phyloP scores from a whole-genome alignment of 1,140 invertebrate genomes.

The Phthorimaea operculella region DNA sequence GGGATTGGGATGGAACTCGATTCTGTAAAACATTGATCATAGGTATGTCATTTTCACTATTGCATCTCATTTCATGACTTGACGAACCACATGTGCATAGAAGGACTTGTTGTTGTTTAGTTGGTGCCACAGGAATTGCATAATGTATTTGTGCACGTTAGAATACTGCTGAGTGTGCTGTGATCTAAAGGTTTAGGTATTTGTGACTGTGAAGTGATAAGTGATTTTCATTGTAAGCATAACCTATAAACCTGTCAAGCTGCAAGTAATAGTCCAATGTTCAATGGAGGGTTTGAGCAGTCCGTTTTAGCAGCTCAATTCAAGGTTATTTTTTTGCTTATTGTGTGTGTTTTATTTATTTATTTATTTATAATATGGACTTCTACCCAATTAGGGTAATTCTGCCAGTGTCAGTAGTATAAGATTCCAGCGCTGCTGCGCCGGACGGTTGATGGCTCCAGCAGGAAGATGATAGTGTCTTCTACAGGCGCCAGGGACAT shows the following conservation, averaged over 20 bases:
- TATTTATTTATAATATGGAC: too few relatives aligned
- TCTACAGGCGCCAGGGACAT: too few relatives aligned
- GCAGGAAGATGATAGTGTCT: too few relatives aligned
- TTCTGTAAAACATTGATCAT: conserved; percentile 42
- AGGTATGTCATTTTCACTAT: conserved; percentile 60
- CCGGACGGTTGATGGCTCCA: too few relatives aligned
- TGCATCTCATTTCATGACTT: conserved; percentile 54
- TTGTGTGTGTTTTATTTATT: background rate
- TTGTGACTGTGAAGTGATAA: conserved; percentile 13
- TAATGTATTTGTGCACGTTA: conserved; percentile 40
- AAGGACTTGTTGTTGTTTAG: conserved; percentile 57
- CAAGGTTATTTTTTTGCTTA: conserved; percentile 38
- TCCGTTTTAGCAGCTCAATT: conserved; percentile 36
- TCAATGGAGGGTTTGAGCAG: conserved; percentile 44
- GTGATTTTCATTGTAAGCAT: conserved; percentile 24
- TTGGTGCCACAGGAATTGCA: conserved; percentile 36
- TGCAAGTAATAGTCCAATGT: conserved; percentile 50
- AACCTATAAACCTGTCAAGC: conserved; percentile 61
- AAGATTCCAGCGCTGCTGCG: too few relatives aligned
- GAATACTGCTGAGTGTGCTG: conserved; percentile 15
- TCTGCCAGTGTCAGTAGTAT: too few relatives aligned
- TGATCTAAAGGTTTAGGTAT: conserved; percentile 12
- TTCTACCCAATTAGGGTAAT: too few relatives aligned
- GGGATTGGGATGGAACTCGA: conserved; percentile 36
- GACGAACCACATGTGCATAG: conserved; percentile 59